Evolutionary conservation across 2,113 vertebrate species (phyloP), one percentile per base, ranked within the genome.

Genomic region (Dunckerocampus dactyliophorus): DNA sequence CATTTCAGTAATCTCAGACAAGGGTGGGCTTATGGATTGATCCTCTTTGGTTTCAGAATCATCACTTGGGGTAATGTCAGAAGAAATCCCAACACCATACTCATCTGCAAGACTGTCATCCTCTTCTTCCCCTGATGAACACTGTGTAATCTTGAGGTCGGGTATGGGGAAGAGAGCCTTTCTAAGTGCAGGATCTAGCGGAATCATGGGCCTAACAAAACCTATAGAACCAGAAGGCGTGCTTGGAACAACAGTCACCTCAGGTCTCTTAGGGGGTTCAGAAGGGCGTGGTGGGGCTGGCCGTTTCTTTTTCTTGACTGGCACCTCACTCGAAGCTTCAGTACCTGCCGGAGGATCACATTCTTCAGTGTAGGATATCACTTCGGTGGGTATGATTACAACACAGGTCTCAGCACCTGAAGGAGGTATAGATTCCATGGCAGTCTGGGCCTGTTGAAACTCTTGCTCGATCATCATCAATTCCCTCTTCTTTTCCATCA

Each of bases 111-210:
- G 90, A 92, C 87, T 93, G 82, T 84, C 91, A 83, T 95, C 94
- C 74, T 96, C 95, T 53, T 93, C 92, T 82, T 98, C 96, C 70
- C 92, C 80, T 79, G 97, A 96, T 79, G 98, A 98, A 82, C 97
- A 97, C 56, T 96, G 95, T 15, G 96, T 99, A 85, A 99, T 98
- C 87, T 93, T 98, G 69, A 99, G 93, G 82, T 99, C 95, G 74
- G 97, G 97, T 86, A 99, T 97, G 51, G 95, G 94, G 61, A 93
- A 93, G 31, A 93, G 85, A 71, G 91, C 50, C 57, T 92, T 94
- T 76, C 84, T 92, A 8, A 85, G 82, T 43, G 89, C 80, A 72
- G 91, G 80, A 72, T 94, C 92, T 77, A 80, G 76, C 58, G 75
- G 80, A 68, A 81, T n/a, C 85, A 78, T 89, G 47, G 85, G 79